Conservation (phyloP, 1,140 invertebrate genomes). For the Plodia interpunctella region DNA sequence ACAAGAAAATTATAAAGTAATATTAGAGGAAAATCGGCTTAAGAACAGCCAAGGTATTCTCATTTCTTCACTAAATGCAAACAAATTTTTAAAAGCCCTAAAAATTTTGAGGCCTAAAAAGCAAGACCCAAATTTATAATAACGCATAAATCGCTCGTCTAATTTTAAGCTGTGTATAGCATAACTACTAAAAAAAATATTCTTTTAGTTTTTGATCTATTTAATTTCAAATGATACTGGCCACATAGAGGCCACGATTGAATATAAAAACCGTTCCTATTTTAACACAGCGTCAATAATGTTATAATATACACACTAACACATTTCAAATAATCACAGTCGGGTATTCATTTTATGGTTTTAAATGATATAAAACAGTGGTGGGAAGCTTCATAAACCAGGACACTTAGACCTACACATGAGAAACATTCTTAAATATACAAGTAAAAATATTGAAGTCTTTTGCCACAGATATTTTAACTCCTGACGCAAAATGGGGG, state of each 20-base stretch:
- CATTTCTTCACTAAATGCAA: constrained; percentile 26
- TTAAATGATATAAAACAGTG: constrained; percentile 5
- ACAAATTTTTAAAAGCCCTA: constrained; percentile 14
- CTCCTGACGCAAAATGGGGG: too few species aligned
- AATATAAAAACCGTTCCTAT: constrained; percentile 3
- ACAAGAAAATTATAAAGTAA: constrained; percentile 14
- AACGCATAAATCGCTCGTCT: background rate
- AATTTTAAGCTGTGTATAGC: background rate
- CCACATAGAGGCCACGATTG: background rate
- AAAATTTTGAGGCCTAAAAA: background rate
- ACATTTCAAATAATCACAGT: constrained; percentile 1
- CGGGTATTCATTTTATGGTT: constrained; percentile 1
- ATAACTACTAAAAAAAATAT: too few species aligned
- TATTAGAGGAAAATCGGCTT: background rate
- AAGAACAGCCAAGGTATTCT: background rate
- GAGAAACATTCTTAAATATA: constrained; percentile 2
- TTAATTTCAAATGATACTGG: background rate
- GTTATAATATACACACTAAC: background rate
- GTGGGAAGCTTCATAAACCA: background rate
- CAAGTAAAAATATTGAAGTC: background rate
- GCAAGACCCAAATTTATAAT: background rate
- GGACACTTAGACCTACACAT: background rate
- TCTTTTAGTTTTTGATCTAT: too few species aligned
- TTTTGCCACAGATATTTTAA: background rate
- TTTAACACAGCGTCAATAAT: background rate